Conservation (phyloP, 2,113 vertebrate species). For the Ramphastos sulfuratus region DNA sequence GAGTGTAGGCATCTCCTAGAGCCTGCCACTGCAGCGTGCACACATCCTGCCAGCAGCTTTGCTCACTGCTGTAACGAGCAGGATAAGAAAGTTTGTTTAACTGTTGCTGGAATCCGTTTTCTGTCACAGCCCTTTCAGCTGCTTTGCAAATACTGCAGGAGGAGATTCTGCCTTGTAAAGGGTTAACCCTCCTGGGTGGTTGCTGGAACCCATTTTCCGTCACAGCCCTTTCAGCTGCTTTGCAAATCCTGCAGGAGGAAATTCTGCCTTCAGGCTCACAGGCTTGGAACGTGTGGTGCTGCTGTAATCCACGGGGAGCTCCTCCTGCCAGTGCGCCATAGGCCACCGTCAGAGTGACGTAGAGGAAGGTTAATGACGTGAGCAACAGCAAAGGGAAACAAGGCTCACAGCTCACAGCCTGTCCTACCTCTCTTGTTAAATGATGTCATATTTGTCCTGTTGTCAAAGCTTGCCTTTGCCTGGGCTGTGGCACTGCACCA, state of each 20-base stretch:
- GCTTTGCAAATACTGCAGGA: too few species aligned
- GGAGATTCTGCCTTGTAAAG: too few species aligned
- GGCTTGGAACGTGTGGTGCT: accelerated
- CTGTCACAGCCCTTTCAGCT: not conserved
- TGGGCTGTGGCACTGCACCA: not conserved
- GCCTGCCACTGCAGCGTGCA: not conserved
- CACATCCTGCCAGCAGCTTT: conserved; percentile 2
- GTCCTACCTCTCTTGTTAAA: not conserved
- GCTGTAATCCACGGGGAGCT: not conserved
- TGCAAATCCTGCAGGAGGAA: not conserved
- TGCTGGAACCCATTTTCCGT: not conserved
- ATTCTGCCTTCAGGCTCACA: not conserved
- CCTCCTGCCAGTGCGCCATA: accelerated
- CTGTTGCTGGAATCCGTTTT: not conserved
- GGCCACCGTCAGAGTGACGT: not conserved
- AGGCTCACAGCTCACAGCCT: accelerated
- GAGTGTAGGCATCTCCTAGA: not conserved
- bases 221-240: not conserved
- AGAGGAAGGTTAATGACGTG: accelerated
- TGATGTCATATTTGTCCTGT: not conserved
- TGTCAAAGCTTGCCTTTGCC: not conserved
- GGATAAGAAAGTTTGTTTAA: not conserved
- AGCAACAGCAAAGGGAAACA: not conserved
- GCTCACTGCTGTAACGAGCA: not conserved
- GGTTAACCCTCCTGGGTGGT: too few species aligned